A percentile compares a stretch with the other conserved stretches of the same genome.
Conservation (phyloP, 1,140 invertebrate species). For the Elysia chlorotica region DNA sequence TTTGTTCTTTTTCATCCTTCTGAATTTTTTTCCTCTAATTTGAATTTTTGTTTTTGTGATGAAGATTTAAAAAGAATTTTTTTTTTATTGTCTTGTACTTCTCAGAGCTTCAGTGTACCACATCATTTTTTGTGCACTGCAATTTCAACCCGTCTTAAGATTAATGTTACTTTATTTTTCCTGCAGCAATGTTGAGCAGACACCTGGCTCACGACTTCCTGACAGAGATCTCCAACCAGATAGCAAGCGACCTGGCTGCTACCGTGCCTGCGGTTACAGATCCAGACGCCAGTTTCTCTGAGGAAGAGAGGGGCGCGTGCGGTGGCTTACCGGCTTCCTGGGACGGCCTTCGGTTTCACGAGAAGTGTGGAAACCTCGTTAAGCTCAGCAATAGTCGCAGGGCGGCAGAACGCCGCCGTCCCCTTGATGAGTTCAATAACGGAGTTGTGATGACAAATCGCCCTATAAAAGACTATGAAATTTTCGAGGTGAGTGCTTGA, state of each 20-base stretch:
- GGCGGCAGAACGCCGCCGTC: constrained; percentile 77
- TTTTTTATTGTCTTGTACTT: too few relatives aligned
- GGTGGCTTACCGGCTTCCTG: too few relatives aligned
- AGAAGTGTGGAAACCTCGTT: constrained; percentile 83
- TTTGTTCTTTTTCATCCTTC: too few relatives aligned
- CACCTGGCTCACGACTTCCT: constrained; percentile 50
- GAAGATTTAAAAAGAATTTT: too few relatives aligned
- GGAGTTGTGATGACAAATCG: constrained; percentile 83
- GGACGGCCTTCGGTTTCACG: constrained; percentile 79
- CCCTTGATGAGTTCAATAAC: constrained; percentile 75
- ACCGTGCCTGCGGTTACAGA: too few relatives aligned
- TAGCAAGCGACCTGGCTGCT: constrained; percentile 48
- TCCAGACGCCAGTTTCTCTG: constrained; percentile 28
- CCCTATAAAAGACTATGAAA: constrained; percentile 68
- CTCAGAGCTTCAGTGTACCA: too few relatives aligned
- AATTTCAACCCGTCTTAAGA: too few relatives aligned
- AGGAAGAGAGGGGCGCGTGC: constrained; percentile 6
- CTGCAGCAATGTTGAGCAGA: constrained; percentile 29
- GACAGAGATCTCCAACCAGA: constrained; percentile 52
- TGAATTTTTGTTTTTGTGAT: too few relatives aligned
- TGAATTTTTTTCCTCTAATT: too few relatives aligned
- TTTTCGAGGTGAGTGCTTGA: constrained; percentile 84
- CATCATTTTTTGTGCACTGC: too few relatives aligned
- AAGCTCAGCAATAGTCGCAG: constrained; percentile 85
- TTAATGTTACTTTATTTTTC: neutral